A percentile compares a stretch with the other conserved stretches of the same genome.
Evolutionary conservation across 2,797 vertebrate genomes (phyloP).

Genomic region (Antrozous pallidus): DNA sequence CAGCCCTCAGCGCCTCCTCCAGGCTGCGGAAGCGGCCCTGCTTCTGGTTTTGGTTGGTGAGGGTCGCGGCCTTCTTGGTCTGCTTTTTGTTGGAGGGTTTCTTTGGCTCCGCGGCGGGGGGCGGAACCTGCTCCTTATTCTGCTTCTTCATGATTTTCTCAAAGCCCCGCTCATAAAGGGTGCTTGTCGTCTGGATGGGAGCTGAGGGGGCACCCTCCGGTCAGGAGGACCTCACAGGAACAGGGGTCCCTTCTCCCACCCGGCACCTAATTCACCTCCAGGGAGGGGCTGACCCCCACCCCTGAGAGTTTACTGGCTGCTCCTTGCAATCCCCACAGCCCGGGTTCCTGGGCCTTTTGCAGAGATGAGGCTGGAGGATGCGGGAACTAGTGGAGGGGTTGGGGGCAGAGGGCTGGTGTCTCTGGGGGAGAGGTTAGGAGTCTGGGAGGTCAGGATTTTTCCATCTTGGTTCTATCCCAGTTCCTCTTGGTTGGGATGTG

Average conservation of each 20-base stretch:
- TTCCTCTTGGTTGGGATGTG: not conserved
- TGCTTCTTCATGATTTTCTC: slow-evolving; percentile 90
- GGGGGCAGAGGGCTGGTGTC: not conserved
- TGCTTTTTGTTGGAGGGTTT: slow-evolving; percentile 80
- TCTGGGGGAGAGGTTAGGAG: not conserved
- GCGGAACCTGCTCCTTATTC: slow-evolving; percentile 97
- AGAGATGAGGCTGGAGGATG: not conserved
- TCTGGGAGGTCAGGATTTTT: not conserved
- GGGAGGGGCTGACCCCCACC: too few relatives aligned
- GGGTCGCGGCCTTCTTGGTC: slow-evolving; percentile 79
- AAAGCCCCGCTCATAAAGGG: slow-evolving; percentile 87
- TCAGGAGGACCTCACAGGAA: not conserved
- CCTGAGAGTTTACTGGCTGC: too few relatives aligned
- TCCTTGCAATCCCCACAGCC: not conserved
- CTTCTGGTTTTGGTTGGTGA: slow-evolving; percentile 51
- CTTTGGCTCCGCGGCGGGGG: slow-evolving; percentile 82
- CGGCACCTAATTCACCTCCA: not conserved
- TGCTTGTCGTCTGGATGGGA: slow-evolving; percentile 86
- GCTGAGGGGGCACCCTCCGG: slow-evolving; percentile 75
- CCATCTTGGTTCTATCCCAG: not conserved
- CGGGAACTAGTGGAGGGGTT: not conserved
- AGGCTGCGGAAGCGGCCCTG: slow-evolving; percentile 83
- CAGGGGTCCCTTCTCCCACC: not conserved
- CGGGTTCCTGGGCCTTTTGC: not conserved
- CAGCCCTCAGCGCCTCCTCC: slow-evolving; percentile 91